Evolutionary conservation across 1,140 invertebrate species (phyloP).

Genomic region (Dinothrombium tinctorium): DNA sequence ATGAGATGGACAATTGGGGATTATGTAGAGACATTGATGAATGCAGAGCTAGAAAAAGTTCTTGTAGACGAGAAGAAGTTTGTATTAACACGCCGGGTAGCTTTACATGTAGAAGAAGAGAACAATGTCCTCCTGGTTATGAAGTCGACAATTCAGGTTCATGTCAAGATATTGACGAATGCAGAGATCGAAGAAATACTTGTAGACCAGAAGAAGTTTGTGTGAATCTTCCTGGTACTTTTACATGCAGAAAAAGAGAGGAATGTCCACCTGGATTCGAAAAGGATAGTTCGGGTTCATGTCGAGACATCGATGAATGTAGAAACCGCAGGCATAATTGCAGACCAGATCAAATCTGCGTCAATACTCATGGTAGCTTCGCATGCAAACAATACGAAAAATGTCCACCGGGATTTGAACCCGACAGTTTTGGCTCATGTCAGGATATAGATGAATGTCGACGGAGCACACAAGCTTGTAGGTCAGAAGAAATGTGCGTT

Average conservation of each 20-base stretch:
- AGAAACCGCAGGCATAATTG: too few relatives aligned
- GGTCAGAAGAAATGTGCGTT: constrained; percentile 37
- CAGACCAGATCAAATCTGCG: too few relatives aligned
- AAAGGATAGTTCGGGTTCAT: too few relatives aligned
- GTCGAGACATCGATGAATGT: too few relatives aligned
- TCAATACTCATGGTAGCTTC: too few relatives aligned
- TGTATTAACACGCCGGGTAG: constrained; percentile 68
- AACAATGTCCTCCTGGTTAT: constrained; percentile 45
- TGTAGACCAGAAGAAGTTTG: constrained; percentile 25
- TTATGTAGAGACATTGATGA: constrained; percentile 76
- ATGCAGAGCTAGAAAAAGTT: constrained; percentile 50
- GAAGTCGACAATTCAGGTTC: constrained; percentile 20
- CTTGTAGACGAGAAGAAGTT: constrained; percentile 46
- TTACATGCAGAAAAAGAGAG: too few relatives aligned
- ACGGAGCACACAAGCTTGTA: too few relatives aligned
- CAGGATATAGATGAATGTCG: too few relatives aligned
- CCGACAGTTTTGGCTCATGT: too few relatives aligned
- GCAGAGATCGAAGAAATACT: not conserved
- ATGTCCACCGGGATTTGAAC: too few relatives aligned
- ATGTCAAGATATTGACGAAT: constrained; percentile 20
- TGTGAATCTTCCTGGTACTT: constrained; percentile 36
- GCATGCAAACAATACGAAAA: too few relatives aligned
- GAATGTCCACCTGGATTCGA: constrained; percentile 53
- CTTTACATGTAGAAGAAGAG: constrained; percentile 51
- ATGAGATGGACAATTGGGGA: too few relatives aligned